phyloP scores from a whole-genome alignment of 2,797 vertebrate genomes.

The Micropoecilia bifurca region DNA sequence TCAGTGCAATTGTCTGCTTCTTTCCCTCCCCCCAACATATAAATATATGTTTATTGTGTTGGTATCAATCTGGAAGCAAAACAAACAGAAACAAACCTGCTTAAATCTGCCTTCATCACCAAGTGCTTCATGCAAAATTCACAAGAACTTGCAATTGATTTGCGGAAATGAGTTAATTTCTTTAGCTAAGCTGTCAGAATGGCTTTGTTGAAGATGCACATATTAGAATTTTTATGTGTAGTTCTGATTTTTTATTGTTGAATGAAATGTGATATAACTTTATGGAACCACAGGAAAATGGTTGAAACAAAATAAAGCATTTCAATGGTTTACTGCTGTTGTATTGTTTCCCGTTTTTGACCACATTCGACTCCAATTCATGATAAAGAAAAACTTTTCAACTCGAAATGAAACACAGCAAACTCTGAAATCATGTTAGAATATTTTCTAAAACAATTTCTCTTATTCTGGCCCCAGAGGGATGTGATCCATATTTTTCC shows the following conservation, averaged over 20 bases:
- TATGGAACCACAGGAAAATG: no score
- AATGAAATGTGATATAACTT: no score
- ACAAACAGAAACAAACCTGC: neutral
- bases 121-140: slow-evolving; percentile 2
- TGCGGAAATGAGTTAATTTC: neutral
- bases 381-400: neutral
- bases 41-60: slow-evolving; percentile 2
- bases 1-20: neutral
- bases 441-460: neutral
- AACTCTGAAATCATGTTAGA: neutral
- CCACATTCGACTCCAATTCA: neutral
- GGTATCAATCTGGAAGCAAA: slow-evolving; percentile 5
- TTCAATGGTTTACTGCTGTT: neutral
- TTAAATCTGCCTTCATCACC: neutral
- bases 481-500: neutral
- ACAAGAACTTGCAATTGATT: neutral
- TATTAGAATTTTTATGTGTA: no score
- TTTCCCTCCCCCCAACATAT: slow-evolving; percentile 3
- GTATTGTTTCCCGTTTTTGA: neutral
- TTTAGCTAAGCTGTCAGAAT: neutral
- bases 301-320: neutral
- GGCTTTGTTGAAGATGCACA: no score
- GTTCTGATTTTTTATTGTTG: no score
- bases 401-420: neutral
- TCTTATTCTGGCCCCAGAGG: neutral